A percentile compares a stretch with the other conserved stretches of the same genome.
phyloP scores from a whole-genome alignment of 2,888 invertebrate genomes.

The Aporophyla lueneburgensis region DNA sequence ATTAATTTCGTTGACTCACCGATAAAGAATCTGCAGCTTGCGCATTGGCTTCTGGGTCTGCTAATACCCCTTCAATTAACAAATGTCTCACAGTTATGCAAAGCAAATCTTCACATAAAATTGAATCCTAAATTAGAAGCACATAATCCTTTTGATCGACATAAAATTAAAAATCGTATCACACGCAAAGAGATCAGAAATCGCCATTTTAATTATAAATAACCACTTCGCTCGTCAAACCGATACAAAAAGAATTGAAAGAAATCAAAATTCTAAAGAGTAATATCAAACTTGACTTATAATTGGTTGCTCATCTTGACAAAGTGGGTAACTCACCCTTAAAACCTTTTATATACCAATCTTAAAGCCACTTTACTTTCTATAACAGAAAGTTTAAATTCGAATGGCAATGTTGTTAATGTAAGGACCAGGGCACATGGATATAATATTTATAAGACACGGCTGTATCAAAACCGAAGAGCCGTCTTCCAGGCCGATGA shows the following conservation, averaged over 20 bases:
- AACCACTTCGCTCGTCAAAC: constrained; percentile 76
- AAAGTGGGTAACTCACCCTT: constrained; percentile 74
- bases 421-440: constrained; percentile 78
- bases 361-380: rapidly evolving
- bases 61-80: constrained; percentile 8
- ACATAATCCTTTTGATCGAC: constrained; percentile 85
- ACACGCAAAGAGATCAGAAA: constrained; percentile 73
- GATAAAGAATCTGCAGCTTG: neutral
- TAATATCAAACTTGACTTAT: constrained; percentile 88
- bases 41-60: no score
- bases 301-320: constrained; percentile 86
- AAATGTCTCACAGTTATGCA: constrained; percentile 14
- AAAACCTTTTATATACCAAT: constrained; percentile 40
- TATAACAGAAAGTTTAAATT: constrained; percentile 61
- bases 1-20: neutral
- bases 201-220: constrained; percentile 90
- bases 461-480: constrained; percentile 88
- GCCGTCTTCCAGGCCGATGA: constrained; percentile 89
- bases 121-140: constrained; percentile 61
- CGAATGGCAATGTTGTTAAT: constrained; percentile 44
- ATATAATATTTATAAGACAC: constrained; percentile 88
- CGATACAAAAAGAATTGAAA: constrained; percentile 86
- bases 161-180: constrained; percentile 80
- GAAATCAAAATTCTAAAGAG: constrained; percentile 88
- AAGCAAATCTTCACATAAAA: constrained; percentile 53